These are phyloP conservation scores for Anoplius nigerrimus DNA, from an alignment of 2,888 invertebrate species.

Conservation along the genomic window DNA sequence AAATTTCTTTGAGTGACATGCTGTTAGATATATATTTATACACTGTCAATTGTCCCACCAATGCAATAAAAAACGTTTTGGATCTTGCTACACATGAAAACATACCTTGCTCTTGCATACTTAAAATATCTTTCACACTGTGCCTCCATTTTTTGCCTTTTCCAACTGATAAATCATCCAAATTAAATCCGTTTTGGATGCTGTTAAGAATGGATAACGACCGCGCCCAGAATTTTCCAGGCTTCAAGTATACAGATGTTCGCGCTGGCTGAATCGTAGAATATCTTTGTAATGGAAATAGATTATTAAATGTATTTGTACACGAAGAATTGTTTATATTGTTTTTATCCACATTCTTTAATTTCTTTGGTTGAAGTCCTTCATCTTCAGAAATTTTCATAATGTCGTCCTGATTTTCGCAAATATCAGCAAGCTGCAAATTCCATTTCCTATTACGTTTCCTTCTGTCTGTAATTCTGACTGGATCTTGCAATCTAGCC, in stretches of 20 bases:
- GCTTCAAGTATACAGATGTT: constrained; percentile 74
- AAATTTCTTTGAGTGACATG: too few species aligned
- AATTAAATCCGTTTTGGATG: constrained; percentile 73
- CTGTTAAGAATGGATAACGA: constrained; percentile 79
- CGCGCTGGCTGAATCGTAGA: background rate
- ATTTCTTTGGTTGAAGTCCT: background rate
- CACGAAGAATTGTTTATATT: background rate
- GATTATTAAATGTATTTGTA: background rate
- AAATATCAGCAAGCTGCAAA: constrained; percentile 32
- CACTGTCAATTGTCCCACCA: background rate
- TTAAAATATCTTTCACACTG: constrained; percentile 77
- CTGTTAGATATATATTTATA: constrained; percentile 43
- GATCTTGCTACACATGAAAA: too few species aligned
- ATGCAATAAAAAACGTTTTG: too few species aligned
- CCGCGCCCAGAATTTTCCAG: constrained; percentile 83
- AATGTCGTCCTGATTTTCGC: constrained; percentile 23
- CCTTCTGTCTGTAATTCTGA: constrained; percentile 52
- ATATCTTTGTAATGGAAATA: background rate
- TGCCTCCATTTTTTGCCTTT: constrained; percentile 78
- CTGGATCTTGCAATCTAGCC: constrained; percentile 54
- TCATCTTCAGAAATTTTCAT: background rate
- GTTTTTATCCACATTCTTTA: constrained; percentile 2
- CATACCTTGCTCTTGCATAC: constrained; percentile 77
- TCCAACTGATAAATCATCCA: constrained; percentile 74
- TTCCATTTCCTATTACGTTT: constrained; percentile 46